Conservation (phyloP, 2,113 vertebrate species). For the Malurus melanocephalus region DNA sequence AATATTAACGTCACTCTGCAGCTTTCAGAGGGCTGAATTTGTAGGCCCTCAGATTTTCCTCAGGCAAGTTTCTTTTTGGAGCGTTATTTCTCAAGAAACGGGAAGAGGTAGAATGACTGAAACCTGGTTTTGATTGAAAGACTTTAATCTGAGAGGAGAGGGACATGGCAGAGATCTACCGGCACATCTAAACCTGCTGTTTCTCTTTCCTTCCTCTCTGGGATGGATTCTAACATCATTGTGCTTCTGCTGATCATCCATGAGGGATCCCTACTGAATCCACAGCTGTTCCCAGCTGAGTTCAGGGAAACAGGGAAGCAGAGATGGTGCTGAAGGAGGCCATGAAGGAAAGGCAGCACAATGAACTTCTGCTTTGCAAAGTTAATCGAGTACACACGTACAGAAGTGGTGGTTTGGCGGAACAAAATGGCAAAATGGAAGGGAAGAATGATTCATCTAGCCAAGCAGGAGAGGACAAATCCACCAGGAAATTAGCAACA, state of each 20-base stretch:
- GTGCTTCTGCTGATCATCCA: neutral
- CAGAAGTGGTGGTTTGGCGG: neutral
- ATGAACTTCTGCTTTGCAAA: neutral
- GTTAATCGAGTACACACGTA: neutral
- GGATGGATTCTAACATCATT: neutral
- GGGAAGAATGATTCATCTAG: neutral
- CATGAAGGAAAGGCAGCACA: neutral
- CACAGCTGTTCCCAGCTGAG: neutral
- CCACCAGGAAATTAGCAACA: conserved; percentile 6
- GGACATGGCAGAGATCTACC: neutral
- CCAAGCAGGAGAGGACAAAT: conserved; percentile 4
- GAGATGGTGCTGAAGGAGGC: neutral
- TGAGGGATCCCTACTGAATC: neutral
- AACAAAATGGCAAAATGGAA: neutral
- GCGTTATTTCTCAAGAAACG: neutral
- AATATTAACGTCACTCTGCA: neutral
- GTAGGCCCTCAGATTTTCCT: neutral
- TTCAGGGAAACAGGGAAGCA: neutral
- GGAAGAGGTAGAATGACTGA: neutral
- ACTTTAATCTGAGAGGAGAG: neutral
- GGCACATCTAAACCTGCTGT: neutral
- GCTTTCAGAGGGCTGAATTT: neutral
- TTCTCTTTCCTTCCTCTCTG: neutral
- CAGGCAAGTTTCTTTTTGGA: neutral
- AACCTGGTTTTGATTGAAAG: neutral